Evolutionary conservation across 2,113 vertebrate genomes (phyloP).

Genomic region (Sander vitreus): DNA sequence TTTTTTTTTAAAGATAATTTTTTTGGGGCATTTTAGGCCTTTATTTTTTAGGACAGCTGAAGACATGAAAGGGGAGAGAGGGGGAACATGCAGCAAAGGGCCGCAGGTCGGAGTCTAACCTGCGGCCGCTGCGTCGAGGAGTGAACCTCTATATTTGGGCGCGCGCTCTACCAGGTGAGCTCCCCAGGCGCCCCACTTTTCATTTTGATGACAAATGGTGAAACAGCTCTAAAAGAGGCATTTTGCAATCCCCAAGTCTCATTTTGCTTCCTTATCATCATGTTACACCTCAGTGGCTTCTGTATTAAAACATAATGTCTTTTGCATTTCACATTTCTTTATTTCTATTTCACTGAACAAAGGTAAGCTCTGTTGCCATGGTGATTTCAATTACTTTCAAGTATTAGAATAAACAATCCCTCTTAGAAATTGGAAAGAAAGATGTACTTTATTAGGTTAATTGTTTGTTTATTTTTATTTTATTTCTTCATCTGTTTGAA

Average conservation of each 20-base stretch:
- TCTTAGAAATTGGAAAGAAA: conserved; percentile 50
- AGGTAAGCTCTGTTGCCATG: conserved; percentile 72
- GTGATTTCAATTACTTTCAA: conserved; percentile 72
- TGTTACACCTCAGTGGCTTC: conserved; percentile 73
- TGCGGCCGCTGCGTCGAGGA: too few species aligned
- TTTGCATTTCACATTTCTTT: conserved; percentile 68
- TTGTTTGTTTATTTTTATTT: not conserved
- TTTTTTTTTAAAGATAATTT: too few species aligned
- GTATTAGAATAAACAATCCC: conserved; percentile 62
- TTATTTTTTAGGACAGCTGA: too few species aligned
- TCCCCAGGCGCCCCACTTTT: conserved; percentile 13
- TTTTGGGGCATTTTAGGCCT: too few species aligned
- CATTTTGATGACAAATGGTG: conserved; percentile 53
- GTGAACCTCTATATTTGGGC: too few species aligned
- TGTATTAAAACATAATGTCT: conserved; percentile 75
- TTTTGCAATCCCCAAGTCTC: conserved; percentile 62
- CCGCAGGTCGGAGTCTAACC: too few species aligned
- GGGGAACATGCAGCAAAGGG: too few species aligned
- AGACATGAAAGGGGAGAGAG: too few species aligned
- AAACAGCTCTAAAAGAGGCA: conserved; percentile 54
- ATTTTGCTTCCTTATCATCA: conserved; percentile 62
- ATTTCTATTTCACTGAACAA: conserved; percentile 73
- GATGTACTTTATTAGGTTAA: conserved; percentile 45
- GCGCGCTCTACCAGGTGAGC: too few species aligned
- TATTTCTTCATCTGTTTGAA: not conserved